Percentiles rank a stretch among this genome's conserved stretches.
Evolutionary conservation across 2,113 vertebrate species (phyloP).

Genomic region (Anhinga anhinga): DNA sequence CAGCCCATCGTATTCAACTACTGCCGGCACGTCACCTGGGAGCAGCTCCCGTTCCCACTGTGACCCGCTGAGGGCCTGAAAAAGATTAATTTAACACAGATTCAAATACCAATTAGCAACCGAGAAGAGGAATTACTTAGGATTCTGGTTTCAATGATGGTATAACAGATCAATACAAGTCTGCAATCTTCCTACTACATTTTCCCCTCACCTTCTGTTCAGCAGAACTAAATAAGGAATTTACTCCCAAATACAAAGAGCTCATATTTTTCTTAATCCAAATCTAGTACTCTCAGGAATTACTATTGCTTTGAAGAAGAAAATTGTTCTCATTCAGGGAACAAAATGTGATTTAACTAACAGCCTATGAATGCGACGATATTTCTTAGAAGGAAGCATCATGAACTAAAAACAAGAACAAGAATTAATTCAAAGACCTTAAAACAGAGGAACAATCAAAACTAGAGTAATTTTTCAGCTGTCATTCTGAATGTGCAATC

Average conservation of each 20-base stretch:
- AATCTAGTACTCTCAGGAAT: background rate
- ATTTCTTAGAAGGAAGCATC: background rate
- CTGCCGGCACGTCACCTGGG: background rate
- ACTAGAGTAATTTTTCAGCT: background rate
- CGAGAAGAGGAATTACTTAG: background rate
- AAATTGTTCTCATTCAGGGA: background rate
- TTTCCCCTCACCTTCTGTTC: background rate
- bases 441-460: background rate
- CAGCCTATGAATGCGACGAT: background rate
- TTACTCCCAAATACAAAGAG: background rate
- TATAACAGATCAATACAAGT: background rate
- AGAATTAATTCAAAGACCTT: background rate
- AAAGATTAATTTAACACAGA: background rate
- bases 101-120: background rate
- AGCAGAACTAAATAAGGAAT: background rate
- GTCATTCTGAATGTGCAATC: background rate
- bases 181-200: background rate
- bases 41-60: background rate
- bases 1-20: fast-evolving
- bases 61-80: background rate
- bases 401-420: conserved; percentile 7
- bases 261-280: background rate
- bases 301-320: background rate
- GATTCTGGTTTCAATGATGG: background rate
- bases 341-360: conserved; percentile 7